Evolutionary conservation across 2,797 vertebrate genomes (phyloP), one percentile per base, ranked within the genome.

Genomic region (Hapalemur alaotrensis): DNA sequence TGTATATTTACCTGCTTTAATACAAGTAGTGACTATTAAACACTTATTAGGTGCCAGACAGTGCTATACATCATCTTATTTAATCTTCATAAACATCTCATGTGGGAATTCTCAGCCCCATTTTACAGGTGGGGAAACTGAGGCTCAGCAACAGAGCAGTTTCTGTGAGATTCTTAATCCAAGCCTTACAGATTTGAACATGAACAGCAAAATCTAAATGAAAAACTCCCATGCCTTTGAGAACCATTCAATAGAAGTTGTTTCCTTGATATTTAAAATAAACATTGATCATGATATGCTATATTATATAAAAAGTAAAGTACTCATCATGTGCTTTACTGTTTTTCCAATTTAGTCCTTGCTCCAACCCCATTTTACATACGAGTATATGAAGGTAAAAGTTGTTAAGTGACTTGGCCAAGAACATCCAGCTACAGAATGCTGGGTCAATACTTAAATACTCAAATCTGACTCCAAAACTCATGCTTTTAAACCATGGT

Each of bases 141-240:
- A 95, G 78, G 32, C 15, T 54, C 30, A 46, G 52, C 54, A 57
- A 23, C 54, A 57, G 22, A 67, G 17, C 32, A 8, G 17, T 87
- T 93, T 84, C 38, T 59, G 22, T 80, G 67, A 84, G 15, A 52
- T 52, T 91, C 28, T 89, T 59, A 43, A 89, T 52, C 28, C 35
- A 73, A 38, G 38, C 10, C 5, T 81, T 84, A 41, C 3, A 82
- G 20, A 63, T 91, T 48, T 89, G 46, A 89, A 88, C 9, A 38
- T 76, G 79, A 79, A 94, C 87, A 59, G 17, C 20, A 95, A 76
- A 46, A 82, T 95, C 23, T 72, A 78, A 83, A 61, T 89, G 43
- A 89, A 93, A 93, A 72, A 2, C 14, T 67, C 3, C 4, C 61
- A 61, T 32, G 20, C 13, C n/a, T 91, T 93, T 61, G 48, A 82